These are phyloP conservation scores for Synergus gifuensis DNA, from an alignment of 2,888 invertebrate species.

Conservation along the genomic window DNA sequence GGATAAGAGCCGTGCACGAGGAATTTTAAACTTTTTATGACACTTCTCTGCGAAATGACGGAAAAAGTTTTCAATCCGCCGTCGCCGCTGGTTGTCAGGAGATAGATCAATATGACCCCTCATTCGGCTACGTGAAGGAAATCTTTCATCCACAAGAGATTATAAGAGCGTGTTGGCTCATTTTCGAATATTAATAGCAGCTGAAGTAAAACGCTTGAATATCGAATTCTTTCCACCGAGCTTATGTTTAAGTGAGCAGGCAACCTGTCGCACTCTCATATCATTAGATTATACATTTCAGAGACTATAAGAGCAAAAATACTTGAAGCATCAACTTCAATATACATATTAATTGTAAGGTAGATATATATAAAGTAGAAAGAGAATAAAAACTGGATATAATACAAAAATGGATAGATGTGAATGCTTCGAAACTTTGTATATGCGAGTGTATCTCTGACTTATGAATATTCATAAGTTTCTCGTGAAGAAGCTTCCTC, in stretches of 20 bases:
- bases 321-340: background rate
- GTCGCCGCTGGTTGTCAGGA: background rate
- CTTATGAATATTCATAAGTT: conserved; percentile 1
- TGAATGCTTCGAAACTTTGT: conserved; percentile 5
- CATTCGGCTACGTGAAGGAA: conserved; percentile 11
- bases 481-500: background rate
- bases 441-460: background rate
- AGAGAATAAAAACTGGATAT: background rate
- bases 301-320: background rate
- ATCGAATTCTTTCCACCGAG: background rate
- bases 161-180: conserved; percentile 26
- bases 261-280: conserved; percentile 25
- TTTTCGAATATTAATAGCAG: conserved; percentile 35
- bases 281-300: background rate
- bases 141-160: conserved; percentile 32
- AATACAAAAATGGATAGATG: background rate
- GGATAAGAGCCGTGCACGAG: background rate
- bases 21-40: conserved; percentile 21
- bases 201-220: conserved; percentile 26
- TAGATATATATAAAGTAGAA: background rate
- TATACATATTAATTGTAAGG: background rate
- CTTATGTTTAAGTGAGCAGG: conserved; percentile 3
- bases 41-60: background rate
- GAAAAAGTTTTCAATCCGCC: conserved; percentile 21
- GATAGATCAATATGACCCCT: conserved; percentile 26